Evolutionary conservation across 2,888 invertebrate species (phyloP).

Genomic region (Protonemura montana): DNA sequence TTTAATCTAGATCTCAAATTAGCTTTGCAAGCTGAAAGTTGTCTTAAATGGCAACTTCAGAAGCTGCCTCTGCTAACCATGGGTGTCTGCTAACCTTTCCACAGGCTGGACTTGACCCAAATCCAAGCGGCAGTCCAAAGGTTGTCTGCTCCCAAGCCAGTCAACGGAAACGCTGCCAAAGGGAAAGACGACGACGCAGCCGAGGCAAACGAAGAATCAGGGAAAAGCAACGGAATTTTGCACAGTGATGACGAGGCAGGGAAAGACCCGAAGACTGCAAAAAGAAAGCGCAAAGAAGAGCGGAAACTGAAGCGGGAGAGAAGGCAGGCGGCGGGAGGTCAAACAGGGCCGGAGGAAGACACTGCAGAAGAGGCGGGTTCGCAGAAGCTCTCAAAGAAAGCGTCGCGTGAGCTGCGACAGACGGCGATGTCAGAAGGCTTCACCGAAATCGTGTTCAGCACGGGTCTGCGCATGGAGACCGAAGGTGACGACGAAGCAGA

Average conservation of each 20-base stretch:
- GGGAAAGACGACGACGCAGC: not conserved
- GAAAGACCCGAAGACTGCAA: not conserved
- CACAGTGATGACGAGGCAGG: not conserved
- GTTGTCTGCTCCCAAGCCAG: too few relatives aligned
- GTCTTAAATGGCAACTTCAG: too few relatives aligned
- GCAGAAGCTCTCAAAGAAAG: constrained; percentile 57
- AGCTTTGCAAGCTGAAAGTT: too few relatives aligned
- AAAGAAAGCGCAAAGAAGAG: not conserved
- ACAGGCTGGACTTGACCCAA: too few relatives aligned
- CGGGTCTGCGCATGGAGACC: not conserved
- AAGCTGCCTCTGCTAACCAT: too few relatives aligned
- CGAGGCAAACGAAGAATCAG: not conserved
- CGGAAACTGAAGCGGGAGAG: not conserved
- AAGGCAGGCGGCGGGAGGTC: not conserved
- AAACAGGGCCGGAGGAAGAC: too few relatives aligned
- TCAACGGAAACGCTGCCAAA: too few relatives aligned
- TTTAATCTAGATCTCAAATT: too few relatives aligned
- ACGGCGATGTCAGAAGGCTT: constrained; percentile 62
- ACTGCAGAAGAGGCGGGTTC: not conserved
- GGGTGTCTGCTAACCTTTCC: too few relatives aligned
- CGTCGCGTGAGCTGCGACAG: constrained; percentile 59
- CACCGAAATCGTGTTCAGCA: constrained; percentile 51
- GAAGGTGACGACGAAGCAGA: not conserved
- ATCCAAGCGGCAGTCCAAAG: too few relatives aligned
- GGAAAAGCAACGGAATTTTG: too few relatives aligned